Base-by-base conservation (phyloP, 1,140 invertebrate species). In the Papilio machaon region DNA sequence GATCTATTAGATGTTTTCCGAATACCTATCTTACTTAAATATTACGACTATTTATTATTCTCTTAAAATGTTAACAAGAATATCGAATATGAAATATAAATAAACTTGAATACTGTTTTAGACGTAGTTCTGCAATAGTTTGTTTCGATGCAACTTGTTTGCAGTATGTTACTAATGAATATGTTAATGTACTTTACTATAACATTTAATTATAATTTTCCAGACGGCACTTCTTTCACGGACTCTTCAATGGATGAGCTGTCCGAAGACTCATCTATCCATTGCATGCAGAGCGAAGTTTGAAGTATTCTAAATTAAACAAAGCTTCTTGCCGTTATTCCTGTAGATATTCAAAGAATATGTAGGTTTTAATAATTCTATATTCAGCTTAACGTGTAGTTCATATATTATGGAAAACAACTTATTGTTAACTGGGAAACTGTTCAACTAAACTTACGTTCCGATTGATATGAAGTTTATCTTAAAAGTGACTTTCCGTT, bases 161-260 rank as follows among this genome's bases (percentile, higher is more conserved):
- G 23, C 7, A 43, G 38, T 43, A 43, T 3, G 7, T 43, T 9
- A 52, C 23, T 52, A 52, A 52, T 1, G 10, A 52, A 52, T 52
- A 64, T 35, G 30, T 64, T 23, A 11, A 19, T 35, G 13, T 5
- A 35, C 15, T 4, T 35, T 10, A 30, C 17, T 49, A 2, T 19
- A 80, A 47, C 11, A 49, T 60, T 73, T 82, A 70, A 11, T 74
- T 49, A 17, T 8, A n/a, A 80, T 84, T 81, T 89, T 92, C 79
- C 92, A 94, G 91, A 94, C 91, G 91, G 90, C 81, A 92, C 91
- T 89, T 91, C 94, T 85, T 94, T 96, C 96, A 89, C 95, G 97
- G 97, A 97, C 89, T 97, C 97, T 82, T 97, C 97, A 76, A 96
- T 97, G 95, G 97, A 97, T 94, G 97, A 97, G 89, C 93, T 97